Base-by-base conservation (phyloP, 2,888 invertebrate genomes). In the Eupithecia exiguata region DNA sequence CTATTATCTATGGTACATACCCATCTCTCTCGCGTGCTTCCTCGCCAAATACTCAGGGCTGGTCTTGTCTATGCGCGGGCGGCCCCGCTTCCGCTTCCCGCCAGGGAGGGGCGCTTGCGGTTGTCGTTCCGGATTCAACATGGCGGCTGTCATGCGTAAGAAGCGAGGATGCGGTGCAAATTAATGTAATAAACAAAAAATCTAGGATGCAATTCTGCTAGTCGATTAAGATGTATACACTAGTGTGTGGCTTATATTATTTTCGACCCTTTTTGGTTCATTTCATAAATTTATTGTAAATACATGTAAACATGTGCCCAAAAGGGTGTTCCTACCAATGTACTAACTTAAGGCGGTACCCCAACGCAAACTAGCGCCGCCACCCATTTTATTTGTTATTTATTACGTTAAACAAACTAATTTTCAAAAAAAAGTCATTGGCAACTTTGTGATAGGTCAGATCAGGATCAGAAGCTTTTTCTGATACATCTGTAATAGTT, bases 1-100 rank as follows among this genome's bases (percentile, higher is more conserved):
- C 63, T 63, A 63, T 38, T 10, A 36, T 62, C 62, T 62, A 62
- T 62, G 62, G n/a, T 69, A 82, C 85, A 83, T 72, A 92, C 93
- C 93, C 21, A 91, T 77, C 71, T 93, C 93, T 68, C 91, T 85
- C 0, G 90, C 90, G 25, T 89, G 81, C 75, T 92, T 92, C 79
- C 93, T 84, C 66, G 92, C 93, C 73, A 93, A 72, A 78, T 93
- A 93, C 68, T 93, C 93, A 0, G 93, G 92, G 75, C 92, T 92
- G 1, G 92, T 93, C 79, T 93, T 93, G 85, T 93, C 93, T 38
- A 93, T 90, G 16, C 93, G 82, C 35, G 93, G 93, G 7, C 93
- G 82, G 0, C 94, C 94, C 0, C 94, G 86, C 78, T 92, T 92
- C 63, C 80, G 77, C 49, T 80, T 80, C 72, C 70, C 71, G 18